Evolutionary conservation across 1,140 invertebrate species (phyloP), one percentile per base, ranked within the genome.

Genomic region (Schlechtendalia chinensis): DNA sequence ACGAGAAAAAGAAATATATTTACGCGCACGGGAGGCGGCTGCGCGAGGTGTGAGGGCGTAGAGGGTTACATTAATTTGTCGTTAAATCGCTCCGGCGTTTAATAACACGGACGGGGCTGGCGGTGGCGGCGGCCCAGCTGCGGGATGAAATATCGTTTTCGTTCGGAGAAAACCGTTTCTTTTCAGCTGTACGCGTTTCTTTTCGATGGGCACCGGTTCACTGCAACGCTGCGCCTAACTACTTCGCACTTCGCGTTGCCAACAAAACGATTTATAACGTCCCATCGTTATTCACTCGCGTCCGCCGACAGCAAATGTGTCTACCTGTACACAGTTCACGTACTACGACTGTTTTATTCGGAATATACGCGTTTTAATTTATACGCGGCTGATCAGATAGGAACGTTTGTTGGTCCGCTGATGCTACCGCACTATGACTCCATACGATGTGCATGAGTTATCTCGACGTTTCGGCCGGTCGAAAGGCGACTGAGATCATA

Each of bases 31-130:
- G 77, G 58, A 45, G 47, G 61, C 77, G 22, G 58, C 47, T 79
- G 65, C 47, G 47, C 47, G 32, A 39, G 32, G 32, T 39, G 32
- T 39, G 32, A 3, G 32, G 8, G 53, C 11, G 24, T 10, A 27
- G 27, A 75, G 72, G 39, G 39, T 16, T 63, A 79, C 54, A 79
- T 79, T 79, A 79, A 79, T 79, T 79, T 79, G 75, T 79, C 75
- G 50, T 79, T 79, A 63, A 79, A 63, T 63, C 58, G 75, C 24
- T 61, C 75, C 54, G 75, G 63, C 75, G 56, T 79, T 79, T 79
- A 79, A 79, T 79, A 79, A 79, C 12, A 50, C 75, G 58, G 22
- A 14, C 5, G 47, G 47, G 11, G 47, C 1, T 5, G 39, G 39
- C 5, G 39, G 39, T 45, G 12, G 47, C 11, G 16, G 32, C 8